These are phyloP conservation scores for Eledona agricola DNA, from an alignment of 2,888 invertebrate species.

Conservation along the genomic window DNA sequence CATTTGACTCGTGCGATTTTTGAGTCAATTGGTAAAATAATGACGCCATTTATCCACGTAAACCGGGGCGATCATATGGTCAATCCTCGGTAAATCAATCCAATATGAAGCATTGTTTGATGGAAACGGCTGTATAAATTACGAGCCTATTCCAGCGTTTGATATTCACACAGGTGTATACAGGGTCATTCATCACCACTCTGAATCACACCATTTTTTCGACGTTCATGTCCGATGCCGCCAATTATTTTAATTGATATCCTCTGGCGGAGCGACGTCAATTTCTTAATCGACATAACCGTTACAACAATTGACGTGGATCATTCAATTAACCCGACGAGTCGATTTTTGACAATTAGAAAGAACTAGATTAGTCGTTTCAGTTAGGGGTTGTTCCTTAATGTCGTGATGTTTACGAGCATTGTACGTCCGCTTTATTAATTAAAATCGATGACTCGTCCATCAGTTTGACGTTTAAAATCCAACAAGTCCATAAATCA, in stretches of 20 bases:
- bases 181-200: slow-evolving; percentile 48
- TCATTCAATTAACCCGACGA: slow-evolving; percentile 31
- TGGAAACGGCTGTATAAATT: slow-evolving; percentile 56
- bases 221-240: slow-evolving; percentile 3
- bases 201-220: slow-evolving; percentile 5
- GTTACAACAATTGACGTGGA: slow-evolving; percentile 35
- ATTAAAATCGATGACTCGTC: slow-evolving; percentile 33
- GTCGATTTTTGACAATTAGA: slow-evolving; percentile 32
- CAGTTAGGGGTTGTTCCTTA: slow-evolving; percentile 2
- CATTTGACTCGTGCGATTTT: slow-evolving; percentile 20
- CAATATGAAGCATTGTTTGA: slow-evolving; percentile 58
- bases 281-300: slow-evolving; percentile 28
- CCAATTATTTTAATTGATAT: slow-evolving; percentile 24
- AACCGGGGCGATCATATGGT: slow-evolving; percentile 45
- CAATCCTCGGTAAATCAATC: slow-evolving; percentile 60
- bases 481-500: slow-evolving; percentile 34
- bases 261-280: slow-evolving; percentile 3
- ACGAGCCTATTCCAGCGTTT: slow-evolving; percentile 55
- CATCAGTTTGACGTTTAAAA: slow-evolving; percentile 30
- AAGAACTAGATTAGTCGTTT: slow-evolving; percentile 6
- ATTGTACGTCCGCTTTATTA: slow-evolving; percentile 16
- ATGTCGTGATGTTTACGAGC: slow-evolving; percentile 10
- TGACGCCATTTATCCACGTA: slow-evolving; percentile 26
- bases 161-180: slow-evolving; percentile 57
- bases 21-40: slow-evolving; percentile 19